These are phyloP conservation scores for Agrenia bidenticulata DNA, from an alignment of 2,888 invertebrate species.

Conservation along the genomic window DNA sequence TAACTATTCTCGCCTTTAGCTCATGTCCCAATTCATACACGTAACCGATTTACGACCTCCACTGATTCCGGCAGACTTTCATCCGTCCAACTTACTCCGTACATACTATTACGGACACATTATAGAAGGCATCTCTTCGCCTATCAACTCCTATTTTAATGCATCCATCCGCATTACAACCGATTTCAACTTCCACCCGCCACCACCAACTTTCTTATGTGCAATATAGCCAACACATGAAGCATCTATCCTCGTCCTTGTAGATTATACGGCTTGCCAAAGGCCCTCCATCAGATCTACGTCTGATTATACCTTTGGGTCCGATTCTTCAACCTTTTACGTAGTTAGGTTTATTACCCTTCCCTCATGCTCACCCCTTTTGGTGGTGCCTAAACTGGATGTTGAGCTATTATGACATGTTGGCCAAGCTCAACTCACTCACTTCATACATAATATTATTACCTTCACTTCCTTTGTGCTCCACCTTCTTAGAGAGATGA, in stretches of 20 bases:
- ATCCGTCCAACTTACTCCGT: constrained; percentile 11
- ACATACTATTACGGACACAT: background rate
- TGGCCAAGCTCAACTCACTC: background rate
- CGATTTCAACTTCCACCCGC: background rate
- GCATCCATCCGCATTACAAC: constrained; percentile 10
- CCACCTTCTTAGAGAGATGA: constrained; percentile 2
- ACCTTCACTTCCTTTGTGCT: constrained; percentile 2
- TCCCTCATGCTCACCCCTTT: constrained; percentile 20
- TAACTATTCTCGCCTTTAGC: constrained; percentile 52
- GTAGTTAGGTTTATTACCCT: constrained; percentile 39
- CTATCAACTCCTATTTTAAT: constrained; percentile 9
- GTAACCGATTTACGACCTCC: constrained; percentile 51
- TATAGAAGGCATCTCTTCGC: background rate
- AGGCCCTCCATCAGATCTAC: constrained; percentile 33
- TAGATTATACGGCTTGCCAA: constrained; percentile 43
- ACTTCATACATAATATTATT: background rate
- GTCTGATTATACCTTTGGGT: constrained; percentile 52
- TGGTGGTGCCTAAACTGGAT: constrained; percentile 13
- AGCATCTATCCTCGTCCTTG: constrained; percentile 19
- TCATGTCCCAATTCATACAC: constrained; percentile 51
- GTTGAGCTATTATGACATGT: constrained; percentile 36
- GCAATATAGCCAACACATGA: background rate
- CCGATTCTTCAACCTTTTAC: constrained; percentile 51
- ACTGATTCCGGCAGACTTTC: constrained; percentile 38
- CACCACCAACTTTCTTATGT: background rate